Conservation (phyloP, 2,113 vertebrate species). For the Caranx melampygus region DNA sequence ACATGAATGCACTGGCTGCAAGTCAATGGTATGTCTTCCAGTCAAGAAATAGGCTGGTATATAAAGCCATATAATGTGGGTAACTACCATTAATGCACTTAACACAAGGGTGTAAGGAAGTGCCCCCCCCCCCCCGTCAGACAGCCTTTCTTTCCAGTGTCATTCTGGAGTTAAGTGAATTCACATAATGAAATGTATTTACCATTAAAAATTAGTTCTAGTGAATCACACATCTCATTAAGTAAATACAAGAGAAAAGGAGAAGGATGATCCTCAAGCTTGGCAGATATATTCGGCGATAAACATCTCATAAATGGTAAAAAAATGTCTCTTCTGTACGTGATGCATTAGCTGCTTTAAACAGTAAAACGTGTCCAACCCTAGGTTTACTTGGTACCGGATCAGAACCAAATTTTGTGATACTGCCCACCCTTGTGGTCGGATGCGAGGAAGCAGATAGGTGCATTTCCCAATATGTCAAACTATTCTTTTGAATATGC, state of each 20-base stretch:
- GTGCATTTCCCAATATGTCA: slow-evolving; percentile 28
- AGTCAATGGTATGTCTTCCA: too few relatives aligned
- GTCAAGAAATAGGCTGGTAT: too few relatives aligned
- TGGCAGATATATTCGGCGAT: background rate
- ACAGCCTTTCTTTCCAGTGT: too few relatives aligned
- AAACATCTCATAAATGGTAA: background rate
- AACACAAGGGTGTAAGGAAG: too few relatives aligned
- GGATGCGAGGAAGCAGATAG: background rate
- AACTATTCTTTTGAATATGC: background rate
- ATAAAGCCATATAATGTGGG: too few relatives aligned
- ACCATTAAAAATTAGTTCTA: background rate
- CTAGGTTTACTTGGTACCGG: background rate
- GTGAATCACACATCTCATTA: too few relatives aligned
- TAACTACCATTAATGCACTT: too few relatives aligned
- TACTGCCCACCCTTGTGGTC: background rate
- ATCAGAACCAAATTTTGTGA: background rate
- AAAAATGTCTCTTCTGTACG: too few relatives aligned
- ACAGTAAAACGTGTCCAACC: background rate
- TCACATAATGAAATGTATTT: background rate
- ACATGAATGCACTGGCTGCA: too few relatives aligned
- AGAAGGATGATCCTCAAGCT: background rate
- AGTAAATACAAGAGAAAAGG: background rate
- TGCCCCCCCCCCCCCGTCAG: too few relatives aligned
- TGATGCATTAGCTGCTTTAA: background rate
- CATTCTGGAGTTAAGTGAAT: background rate